A percentile compares a stretch with the other conserved stretches of the same genome.
phyloP scores from a whole-genome alignment of 1,140 invertebrate genomes.

The Thrips palmi region DNA sequence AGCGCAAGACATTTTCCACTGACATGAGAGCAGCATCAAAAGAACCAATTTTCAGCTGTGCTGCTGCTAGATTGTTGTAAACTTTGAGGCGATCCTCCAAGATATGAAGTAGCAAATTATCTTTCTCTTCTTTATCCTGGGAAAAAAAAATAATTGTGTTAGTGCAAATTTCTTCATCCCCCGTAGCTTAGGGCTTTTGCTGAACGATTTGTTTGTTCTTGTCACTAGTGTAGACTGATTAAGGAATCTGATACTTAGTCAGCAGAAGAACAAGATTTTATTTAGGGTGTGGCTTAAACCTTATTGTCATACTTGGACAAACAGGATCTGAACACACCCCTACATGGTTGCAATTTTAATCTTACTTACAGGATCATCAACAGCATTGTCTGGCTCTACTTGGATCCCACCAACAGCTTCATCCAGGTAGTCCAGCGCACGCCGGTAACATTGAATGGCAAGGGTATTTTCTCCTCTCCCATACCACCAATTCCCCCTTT shows the following conservation, averaged over 20 bases:
- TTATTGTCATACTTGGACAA: too few relatives aligned
- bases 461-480: constrained; percentile 49
- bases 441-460: constrained; percentile 68
- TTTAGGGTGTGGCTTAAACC: too few relatives aligned
- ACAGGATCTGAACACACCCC: too few relatives aligned
- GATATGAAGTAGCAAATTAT: too few relatives aligned
- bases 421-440: constrained; percentile 64
- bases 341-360: too few relatives aligned
- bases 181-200: not conserved
- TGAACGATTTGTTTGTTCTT: not conserved
- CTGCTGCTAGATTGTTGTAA: constrained; percentile 76
- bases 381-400: too few relatives aligned
- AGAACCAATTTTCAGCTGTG: constrained; percentile 68
- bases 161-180: not conserved
- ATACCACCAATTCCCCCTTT: constrained; percentile 79
- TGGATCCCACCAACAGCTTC: too few relatives aligned
- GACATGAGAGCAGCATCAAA: constrained; percentile 65
- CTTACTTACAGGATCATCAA: too few relatives aligned
- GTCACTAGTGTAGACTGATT: constrained; percentile 3
- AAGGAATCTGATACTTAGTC: constrained; percentile 35
- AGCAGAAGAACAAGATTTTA: constrained; percentile 17
- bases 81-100: constrained; percentile 62
- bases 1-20: constrained; percentile 56
- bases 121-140: constrained; percentile 18
- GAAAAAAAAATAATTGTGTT: constrained; percentile 5